phyloP scores from a whole-genome alignment of 2,888 invertebrate genomes.

The Caenorhabditis auriculariae region DNA sequence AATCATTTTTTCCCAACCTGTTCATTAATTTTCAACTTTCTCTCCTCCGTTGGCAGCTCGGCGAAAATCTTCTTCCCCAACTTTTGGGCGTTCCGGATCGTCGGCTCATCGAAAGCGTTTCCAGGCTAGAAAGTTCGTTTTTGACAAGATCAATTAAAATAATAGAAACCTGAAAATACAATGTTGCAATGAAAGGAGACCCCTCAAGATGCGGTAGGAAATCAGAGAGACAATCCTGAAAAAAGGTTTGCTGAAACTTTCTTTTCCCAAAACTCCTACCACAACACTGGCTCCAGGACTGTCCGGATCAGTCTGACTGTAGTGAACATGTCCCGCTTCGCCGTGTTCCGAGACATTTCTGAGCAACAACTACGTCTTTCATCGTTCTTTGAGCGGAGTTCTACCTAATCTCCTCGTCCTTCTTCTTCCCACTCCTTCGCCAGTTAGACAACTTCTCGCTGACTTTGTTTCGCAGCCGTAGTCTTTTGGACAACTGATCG shows the following conservation, averaged over 20 bases:
- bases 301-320: constrained; percentile 8
- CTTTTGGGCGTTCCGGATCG: constrained; percentile 85
- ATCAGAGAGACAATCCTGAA: constrained; percentile 33
- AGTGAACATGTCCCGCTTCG: not conserved
- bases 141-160: not conserved
- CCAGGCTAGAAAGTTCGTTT: constrained; percentile 47
- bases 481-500: constrained; percentile 12
- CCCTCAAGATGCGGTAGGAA: constrained; percentile 37
- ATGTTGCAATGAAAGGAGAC: constrained; percentile 34
- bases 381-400: too few relatives aligned
- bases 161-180: constrained; percentile 44
- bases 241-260: not conserved
- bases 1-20: constrained; percentile 73
- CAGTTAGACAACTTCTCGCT: constrained; percentile 48
- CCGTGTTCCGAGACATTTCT: not conserved
- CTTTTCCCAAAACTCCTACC: constrained; percentile 1
- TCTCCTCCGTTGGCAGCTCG: constrained; percentile 72
- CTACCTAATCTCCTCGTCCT: constrained; percentile 12
- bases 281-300: constrained; percentile 37
- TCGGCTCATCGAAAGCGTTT: constrained; percentile 74
- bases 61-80: constrained; percentile 81
- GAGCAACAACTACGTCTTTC: constrained; percentile 6
- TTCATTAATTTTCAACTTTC: constrained; percentile 79
- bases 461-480: constrained; percentile 36
- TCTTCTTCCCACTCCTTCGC: constrained; percentile 30